phyloP scores from a whole-genome alignment of 2,888 invertebrate genomes.

The Tipula vernalis region DNA sequence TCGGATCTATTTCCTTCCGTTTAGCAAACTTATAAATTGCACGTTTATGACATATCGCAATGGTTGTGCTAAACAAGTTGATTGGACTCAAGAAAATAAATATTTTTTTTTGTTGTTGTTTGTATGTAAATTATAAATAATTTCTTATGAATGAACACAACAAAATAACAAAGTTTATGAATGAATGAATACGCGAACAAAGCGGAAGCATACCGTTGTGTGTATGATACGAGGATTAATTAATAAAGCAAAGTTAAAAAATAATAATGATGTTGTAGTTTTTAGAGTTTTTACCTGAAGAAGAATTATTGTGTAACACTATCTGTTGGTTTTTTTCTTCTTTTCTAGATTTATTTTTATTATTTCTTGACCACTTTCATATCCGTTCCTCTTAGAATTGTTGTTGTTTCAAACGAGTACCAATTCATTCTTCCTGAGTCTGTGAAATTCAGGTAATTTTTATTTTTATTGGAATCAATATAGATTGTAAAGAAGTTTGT shows the following conservation, averaged over 20 bases:
- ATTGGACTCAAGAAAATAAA: neutral
- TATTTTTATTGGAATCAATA: neutral
- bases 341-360: neutral
- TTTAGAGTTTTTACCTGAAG: neutral
- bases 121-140: neutral
- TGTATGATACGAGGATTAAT: neutral
- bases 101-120: neutral
- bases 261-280: neutral
- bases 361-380: neutral
- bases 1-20: conserved; percentile 4
- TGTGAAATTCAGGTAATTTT: neutral
- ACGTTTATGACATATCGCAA: neutral
- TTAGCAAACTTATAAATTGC: neutral
- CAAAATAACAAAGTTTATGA: neutral
- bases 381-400: neutral
- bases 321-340: neutral
- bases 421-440: neutral
- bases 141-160: neutral
- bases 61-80: neutral
- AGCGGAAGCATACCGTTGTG: conserved; percentile 4
- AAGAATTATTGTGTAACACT: neutral
- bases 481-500: neutral
- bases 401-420: neutral
- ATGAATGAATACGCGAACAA: neutral
- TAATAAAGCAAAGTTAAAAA: neutral